phyloP scores from a whole-genome alignment of 2,797 vertebrate genomes.

The Sylvilagus floridanus region DNA sequence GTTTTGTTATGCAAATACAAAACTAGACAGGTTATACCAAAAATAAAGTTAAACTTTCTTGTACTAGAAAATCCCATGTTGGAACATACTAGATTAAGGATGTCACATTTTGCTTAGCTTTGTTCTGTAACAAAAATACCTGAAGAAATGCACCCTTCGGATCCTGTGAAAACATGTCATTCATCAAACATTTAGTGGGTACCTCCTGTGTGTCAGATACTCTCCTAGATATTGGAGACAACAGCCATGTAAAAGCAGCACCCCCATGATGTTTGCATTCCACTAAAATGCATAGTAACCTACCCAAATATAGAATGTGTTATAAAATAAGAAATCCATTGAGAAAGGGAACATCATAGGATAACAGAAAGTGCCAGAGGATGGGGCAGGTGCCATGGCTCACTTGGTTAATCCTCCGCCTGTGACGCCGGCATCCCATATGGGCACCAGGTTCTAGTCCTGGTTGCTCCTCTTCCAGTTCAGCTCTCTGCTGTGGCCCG shows the following conservation, averaged over 20 bases:
- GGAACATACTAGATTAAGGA: not conserved
- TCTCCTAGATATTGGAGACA: not conserved
- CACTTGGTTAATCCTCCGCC: too few relatives aligned
- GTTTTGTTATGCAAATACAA: not conserved
- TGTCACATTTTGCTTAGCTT: not conserved
- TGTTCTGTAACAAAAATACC: not conserved
- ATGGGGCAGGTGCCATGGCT: too few relatives aligned
- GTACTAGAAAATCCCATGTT: not conserved
- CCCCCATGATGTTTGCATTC: not conserved
- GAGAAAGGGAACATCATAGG: not conserved
- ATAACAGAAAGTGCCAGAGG: constrained; percentile 8
- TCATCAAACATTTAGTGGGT: not conserved
- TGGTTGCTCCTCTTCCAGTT: too few relatives aligned
- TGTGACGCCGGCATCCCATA: too few relatives aligned
- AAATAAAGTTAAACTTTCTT: not conserved
- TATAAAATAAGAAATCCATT: not conserved
- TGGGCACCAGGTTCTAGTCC: too few relatives aligned
- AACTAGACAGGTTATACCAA: not conserved
- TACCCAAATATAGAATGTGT: not conserved
- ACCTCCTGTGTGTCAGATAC: not conserved
- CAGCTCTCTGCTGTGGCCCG: too few relatives aligned
- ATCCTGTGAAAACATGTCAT: not conserved
- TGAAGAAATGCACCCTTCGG: not conserved
- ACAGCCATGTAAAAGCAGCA: not conserved
- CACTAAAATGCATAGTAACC: not conserved